Percentiles rank a stretch among this genome's conserved stretches.
Evolutionary conservation across 2,888 invertebrate genomes (phyloP).

Genomic region (Formica aserva): DNA sequence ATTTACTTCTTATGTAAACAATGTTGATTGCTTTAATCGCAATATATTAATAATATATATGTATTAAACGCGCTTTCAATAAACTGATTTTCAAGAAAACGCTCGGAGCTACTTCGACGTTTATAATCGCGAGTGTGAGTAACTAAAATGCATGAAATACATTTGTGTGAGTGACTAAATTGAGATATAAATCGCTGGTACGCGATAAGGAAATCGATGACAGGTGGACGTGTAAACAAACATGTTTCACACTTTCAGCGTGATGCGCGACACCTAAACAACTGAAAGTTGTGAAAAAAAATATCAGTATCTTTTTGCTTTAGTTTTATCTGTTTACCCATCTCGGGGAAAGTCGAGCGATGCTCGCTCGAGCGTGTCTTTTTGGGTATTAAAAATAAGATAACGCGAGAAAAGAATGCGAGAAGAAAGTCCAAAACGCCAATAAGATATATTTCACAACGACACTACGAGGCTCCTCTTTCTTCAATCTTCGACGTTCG

Average conservation of each 20-base stretch:
- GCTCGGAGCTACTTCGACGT: too few species aligned
- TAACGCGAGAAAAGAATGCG: not conserved
- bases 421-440: too few species aligned
- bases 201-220: not conserved
- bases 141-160: too few species aligned
- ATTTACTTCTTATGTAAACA: not conserved
- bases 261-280: not conserved
- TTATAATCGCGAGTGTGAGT: not conserved
- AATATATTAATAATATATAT: too few species aligned
- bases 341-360: not conserved
- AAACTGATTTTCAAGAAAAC: too few species aligned
- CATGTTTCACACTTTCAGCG: not conserved
- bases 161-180: not conserved
- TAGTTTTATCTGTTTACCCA: not conserved
- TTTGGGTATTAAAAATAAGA: not conserved
- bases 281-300: not conserved
- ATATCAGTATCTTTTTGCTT: not conserved
- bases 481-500: constrained; percentile 24
- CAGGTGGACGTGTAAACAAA: not conserved
- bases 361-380: not conserved
- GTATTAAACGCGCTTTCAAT: too few species aligned
- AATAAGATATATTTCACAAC: too few species aligned
- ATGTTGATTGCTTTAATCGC: too few species aligned
- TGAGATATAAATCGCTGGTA: not conserved
- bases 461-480: constrained; percentile 19